Evolutionary conservation across 2,113 vertebrate genomes (phyloP).

Genomic region (Calidris pugnax): DNA sequence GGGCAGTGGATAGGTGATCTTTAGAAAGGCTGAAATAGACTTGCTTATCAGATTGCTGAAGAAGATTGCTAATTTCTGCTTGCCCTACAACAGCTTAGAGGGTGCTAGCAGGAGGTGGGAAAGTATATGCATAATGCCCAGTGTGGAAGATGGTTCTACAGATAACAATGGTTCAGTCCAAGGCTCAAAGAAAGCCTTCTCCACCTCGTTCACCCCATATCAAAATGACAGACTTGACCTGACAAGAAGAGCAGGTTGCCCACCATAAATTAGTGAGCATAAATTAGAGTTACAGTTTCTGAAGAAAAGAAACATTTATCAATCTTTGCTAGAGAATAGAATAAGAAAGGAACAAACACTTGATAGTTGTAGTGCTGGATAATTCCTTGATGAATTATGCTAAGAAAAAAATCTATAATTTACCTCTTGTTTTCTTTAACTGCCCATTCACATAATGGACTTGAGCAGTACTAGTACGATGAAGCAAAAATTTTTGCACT

Average conservation of each 20-base stretch:
- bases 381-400: not conserved
- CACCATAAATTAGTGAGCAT: not conserved
- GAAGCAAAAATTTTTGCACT: not conserved
- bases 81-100: not conserved
- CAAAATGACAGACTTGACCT: not conserved
- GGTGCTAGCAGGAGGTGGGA: not conserved
- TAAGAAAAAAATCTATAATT: not conserved
- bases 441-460: not conserved
- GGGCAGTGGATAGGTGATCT: not conserved
- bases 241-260: not conserved
- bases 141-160: not conserved
- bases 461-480: not conserved
- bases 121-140: rapidly evolving
- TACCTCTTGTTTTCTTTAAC: not conserved
- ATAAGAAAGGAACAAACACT: not conserved
- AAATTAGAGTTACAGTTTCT: not conserved
- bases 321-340: not conserved
- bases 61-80: not conserved
- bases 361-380: not conserved
- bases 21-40: not conserved
- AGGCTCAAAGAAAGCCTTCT: not conserved
- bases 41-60: not conserved
- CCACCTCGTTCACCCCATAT: no score
- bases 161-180: not conserved
- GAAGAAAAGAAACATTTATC: not conserved